A percentile compares a stretch with the other conserved stretches of the same genome.
phyloP scores from a whole-genome alignment of 2,113 vertebrate species.

The Callorhinus ursinus region DNA sequence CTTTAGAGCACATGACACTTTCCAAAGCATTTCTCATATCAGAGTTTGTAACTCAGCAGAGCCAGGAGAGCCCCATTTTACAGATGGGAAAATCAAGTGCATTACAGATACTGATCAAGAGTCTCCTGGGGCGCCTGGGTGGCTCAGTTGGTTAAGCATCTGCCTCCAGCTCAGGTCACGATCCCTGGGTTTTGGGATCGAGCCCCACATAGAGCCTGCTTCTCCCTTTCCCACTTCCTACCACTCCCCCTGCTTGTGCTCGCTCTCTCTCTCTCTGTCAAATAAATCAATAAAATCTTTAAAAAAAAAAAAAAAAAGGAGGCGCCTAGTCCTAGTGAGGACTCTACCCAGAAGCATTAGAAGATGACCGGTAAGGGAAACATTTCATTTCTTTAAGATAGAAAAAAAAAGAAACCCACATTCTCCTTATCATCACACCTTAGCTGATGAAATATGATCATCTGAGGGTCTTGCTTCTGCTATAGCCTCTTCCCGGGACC shows the following conservation, averaged over 20 bases:
- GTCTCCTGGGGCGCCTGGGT: not conserved
- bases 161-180: not conserved
- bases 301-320: not conserved
- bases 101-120: not conserved
- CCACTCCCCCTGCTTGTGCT: not conserved
- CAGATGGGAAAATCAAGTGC: not conserved
- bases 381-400: not conserved
- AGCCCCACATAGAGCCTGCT: not conserved
- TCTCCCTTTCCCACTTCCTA: not conserved
- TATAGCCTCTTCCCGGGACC: not conserved
- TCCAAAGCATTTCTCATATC: not conserved
- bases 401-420: not conserved
- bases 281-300: not conserved
- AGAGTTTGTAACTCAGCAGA: not conserved
- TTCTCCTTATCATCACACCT: not conserved
- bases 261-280: not conserved
- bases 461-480: not conserved
- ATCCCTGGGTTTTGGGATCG: not conserved
- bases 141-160: not conserved
- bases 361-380: not conserved
- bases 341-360: no score
- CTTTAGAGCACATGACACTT: not conserved
- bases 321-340: not conserved
- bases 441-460: not conserved
- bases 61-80: not conserved